A percentile compares a stretch with the other conserved stretches of the same genome.
Conservation (phyloP, 2,797 vertebrate species). For the Hydrocynus forskahlii region DNA sequence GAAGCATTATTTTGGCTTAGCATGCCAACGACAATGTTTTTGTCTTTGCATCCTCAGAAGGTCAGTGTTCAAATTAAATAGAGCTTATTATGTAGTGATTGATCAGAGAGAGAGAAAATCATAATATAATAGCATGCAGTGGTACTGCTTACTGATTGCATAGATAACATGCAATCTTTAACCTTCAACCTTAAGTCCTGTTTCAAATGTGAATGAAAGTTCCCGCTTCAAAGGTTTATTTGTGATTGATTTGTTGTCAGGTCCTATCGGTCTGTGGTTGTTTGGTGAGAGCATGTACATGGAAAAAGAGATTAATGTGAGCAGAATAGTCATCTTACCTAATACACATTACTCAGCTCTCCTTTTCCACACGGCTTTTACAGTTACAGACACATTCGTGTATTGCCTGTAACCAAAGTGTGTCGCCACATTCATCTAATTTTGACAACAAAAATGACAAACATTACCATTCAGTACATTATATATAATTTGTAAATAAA, state of each 20-base stretch:
- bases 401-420: background rate
- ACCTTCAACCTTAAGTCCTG: background rate
- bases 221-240: conserved; percentile 6
- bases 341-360: background rate
- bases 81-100: background rate
- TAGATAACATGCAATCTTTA: background rate
- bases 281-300: background rate
- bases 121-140: background rate
- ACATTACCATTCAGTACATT: background rate
- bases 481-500: conserved; percentile 12
- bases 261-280: background rate
- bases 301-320: background rate
- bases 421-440: background rate
- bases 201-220: background rate
- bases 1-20: conserved; percentile 11
- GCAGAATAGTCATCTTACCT: background rate
- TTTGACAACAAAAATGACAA: background rate
- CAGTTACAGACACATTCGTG: background rate
- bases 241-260: background rate
- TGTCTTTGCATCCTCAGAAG: background rate
- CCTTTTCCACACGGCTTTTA: background rate
- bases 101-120: background rate
- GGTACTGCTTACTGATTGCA: background rate
- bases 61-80: conserved; percentile 12
- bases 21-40: conserved; percentile 5